Evolutionary conservation across 2,797 vertebrate genomes (phyloP).

Genomic region (Lacerta bilineata): DNA sequence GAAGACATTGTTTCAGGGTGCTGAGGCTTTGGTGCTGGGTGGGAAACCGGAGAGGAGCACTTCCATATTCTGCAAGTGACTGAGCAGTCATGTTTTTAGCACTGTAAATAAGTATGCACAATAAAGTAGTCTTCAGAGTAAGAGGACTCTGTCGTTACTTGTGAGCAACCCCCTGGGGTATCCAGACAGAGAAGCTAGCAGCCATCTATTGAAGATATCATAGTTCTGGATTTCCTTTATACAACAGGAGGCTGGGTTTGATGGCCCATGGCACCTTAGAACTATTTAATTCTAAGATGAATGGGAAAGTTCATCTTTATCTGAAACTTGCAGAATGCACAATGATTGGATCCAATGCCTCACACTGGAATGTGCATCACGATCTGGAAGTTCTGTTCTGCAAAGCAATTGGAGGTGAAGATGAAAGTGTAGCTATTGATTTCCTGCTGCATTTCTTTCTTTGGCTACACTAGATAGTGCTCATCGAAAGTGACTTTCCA

Average conservation of each 20-base stretch:
- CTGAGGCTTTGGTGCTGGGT: no score
- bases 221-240: background rate
- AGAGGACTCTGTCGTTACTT: no score
- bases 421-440: conserved; percentile 1
- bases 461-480: background rate
- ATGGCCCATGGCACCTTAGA: background rate
- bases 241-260: background rate
- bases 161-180: no score
- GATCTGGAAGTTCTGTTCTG: conserved; percentile 2
- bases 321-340: background rate
- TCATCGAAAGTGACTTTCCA: conserved; percentile 23
- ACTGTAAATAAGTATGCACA: no score
- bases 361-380: background rate
- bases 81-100: no score
- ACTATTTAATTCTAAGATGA: background rate
- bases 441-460: background rate
- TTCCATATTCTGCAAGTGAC: no score
- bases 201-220: background rate
- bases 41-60: no score
- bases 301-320: background rate
- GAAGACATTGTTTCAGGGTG: no score
- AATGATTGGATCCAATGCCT: background rate
- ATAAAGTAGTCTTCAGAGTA: no score
- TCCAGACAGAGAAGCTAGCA: no score
- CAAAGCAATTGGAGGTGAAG: background rate